Evolutionary conservation across 2,797 vertebrate species (phyloP), one percentile per base, ranked within the genome.

Genomic region (Schizopygopsis malacanthus): DNA sequence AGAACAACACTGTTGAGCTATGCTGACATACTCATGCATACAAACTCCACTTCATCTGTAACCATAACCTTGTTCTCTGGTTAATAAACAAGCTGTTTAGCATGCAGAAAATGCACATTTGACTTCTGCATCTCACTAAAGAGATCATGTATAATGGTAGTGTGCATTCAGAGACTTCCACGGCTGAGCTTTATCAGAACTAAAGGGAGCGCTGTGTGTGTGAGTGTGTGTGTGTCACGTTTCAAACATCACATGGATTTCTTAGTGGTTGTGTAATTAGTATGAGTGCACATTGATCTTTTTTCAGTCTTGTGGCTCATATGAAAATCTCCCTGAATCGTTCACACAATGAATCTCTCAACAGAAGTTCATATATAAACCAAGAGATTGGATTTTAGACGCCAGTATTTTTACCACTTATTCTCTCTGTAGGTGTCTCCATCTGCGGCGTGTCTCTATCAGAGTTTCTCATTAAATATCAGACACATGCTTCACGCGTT

Each of bases 401-500:
- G 1, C 9, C 4, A 13, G 25, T 33, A 33, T 54, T 59, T 84
- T 54, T 70, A 52, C 65, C 22, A 9, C 47, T 41, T 79, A 41
- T 59, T 39, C 37, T 70, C 75, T 71, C 47, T 71, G 39, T 70
- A 28, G 25, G 50, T 70, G 83, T 70, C 83, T 79, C 50, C 67
- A 41, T 71, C 39, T n/a, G 8, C 15, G 25, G 12, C 6, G n/a
- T 71, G 25, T 56, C 65, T 80, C 13, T 72, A 54, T 85, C 50
- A 71, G 45, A 79, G 65, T 33, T 84, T 81, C 78, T 63, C 56
- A 85, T 85, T 73, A 81, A 80, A 73, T 39, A 70, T 79, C 76
- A 61, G 43, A 52, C 69, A 81, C 69, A 10, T 52, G 67, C 78
- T 80, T 37, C 9, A 45, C 25, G 2, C 70, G 6, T 85, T 81